Conservation (phyloP, 2,113 vertebrate species). For the Theristicus caerulescens region DNA sequence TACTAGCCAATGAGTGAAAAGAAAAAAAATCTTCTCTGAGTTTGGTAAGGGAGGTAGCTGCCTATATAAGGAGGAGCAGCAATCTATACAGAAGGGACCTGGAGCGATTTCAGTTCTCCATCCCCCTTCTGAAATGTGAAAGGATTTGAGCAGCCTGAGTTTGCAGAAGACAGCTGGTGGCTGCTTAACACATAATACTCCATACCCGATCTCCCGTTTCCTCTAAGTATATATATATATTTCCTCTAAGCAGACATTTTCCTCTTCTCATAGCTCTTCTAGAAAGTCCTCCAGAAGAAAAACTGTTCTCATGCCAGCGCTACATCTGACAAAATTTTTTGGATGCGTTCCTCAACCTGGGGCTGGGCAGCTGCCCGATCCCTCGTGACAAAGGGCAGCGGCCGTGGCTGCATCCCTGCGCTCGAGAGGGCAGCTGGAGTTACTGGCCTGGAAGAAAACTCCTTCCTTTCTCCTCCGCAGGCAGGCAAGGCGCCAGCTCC, state of each 20-base stretch:
- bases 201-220: not conserved
- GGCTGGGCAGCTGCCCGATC: not conserved
- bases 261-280: not conserved
- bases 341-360: not conserved
- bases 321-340: not conserved
- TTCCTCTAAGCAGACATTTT: not conserved
- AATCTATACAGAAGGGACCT: not conserved
- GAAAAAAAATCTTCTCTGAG: not conserved
- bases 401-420: not conserved
- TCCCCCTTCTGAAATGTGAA: not conserved
- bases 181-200: not conserved
- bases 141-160: not conserved
- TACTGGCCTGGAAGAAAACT: not conserved
- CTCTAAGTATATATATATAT: not conserved
- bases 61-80: not conserved
- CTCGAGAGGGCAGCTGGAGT: not conserved
- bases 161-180: constrained; percentile 5
- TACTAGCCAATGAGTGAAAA: not conserved
- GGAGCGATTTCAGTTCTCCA: not conserved
- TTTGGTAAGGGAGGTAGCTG: not conserved
- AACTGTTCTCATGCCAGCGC: not conserved
- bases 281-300: not conserved
- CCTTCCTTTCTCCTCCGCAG: not conserved
- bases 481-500: not conserved
- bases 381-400: not conserved